Base-by-base conservation (phyloP, 2,888 invertebrate genomes). In the Ornithoptera priamus region DNA sequence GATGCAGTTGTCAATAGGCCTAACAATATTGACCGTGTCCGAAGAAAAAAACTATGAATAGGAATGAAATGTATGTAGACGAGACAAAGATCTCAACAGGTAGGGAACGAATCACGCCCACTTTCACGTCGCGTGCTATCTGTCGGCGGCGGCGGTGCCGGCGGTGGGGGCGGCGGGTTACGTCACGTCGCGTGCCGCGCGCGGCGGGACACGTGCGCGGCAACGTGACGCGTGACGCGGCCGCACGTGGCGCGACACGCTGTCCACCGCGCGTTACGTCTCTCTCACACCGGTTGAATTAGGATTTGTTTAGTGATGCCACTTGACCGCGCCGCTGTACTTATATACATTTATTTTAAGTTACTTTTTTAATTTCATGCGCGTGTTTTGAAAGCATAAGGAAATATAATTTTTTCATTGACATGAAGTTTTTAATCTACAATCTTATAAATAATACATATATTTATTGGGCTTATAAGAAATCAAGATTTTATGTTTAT, bases 201-300 rank as follows among this genome's bases (percentile, higher is more conserved):
- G 68, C 74, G 71, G 59, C 39, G 67, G 67, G 61, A 76, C 77
- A 75, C 81, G 80, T 80, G 80, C 69, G 67, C 24, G 20, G 70
- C 75, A 81, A 82, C 80, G 79, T 83, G 82, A 81, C 70, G 65
- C 24, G 42, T 17, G 71, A 62, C 36, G 61, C 60, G 3, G 36
- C 60, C 36, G 72, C 78, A 79, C 77, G 78, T 79, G 78, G 70
- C 71, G 59, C 61, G 69, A 70, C 75, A 74, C 74, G 73, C 70
- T 72, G 75, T 67, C 66, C 18, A 17, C 42, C 62, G 46, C n/a
- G 50, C 57, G 53, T 36, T 62, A 67, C 69, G 63, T 50, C 68
- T 58, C 50, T 5, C 5, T 15, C 50, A 1, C 10, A 17, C 18
- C 50, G 18, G 17, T 15, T 50, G 5, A 50, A 15, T 50, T 18